phyloP scores from a whole-genome alignment of 2,888 invertebrate species.

The Panopea generosa region DNA sequence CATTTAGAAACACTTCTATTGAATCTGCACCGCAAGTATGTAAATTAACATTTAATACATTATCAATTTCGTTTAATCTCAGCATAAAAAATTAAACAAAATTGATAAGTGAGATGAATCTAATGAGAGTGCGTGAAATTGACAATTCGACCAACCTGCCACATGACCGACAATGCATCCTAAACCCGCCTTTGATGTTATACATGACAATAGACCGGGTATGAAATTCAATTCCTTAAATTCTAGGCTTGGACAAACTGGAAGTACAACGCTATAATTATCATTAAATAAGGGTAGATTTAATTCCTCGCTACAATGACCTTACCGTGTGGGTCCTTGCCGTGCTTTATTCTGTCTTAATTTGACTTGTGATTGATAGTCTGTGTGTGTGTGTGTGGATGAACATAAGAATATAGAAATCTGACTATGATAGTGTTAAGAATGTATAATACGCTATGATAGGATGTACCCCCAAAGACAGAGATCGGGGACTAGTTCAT shows the following conservation, averaged over 20 bases:
- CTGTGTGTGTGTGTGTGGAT: no score
- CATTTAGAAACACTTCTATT: neutral
- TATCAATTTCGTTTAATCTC: slow-evolving; percentile 13
- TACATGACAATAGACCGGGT: slow-evolving; percentile 27
- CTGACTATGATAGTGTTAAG: no score
- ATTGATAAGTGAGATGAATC: slow-evolving; percentile 5
- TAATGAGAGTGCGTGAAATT: slow-evolving; percentile 1
- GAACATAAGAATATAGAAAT: no score
- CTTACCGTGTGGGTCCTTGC: slow-evolving; percentile 22
- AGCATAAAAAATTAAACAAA: neutral
- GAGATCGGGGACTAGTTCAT: no score
- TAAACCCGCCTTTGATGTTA: slow-evolving; percentile 41
- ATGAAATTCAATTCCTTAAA: slow-evolving; percentile 57
- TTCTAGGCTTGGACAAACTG: slow-evolving; percentile 29
- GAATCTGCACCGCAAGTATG: slow-evolving; percentile 7
- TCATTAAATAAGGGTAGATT: slow-evolving; percentile 28
- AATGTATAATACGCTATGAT: no score
- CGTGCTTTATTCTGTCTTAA: no score
- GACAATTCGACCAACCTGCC: slow-evolving; percentile 8
- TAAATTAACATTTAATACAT: slow-evolving; percentile 14
- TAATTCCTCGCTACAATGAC: slow-evolving; percentile 15
- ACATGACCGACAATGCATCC: slow-evolving; percentile 24
- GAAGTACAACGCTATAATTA: slow-evolving; percentile 26
- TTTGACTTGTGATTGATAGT: no score
- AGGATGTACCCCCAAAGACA: no score